These are phyloP conservation scores for Magallana ariakensis DNA, from an alignment of 1,140 invertebrate genomes.

Conservation along the genomic window DNA sequence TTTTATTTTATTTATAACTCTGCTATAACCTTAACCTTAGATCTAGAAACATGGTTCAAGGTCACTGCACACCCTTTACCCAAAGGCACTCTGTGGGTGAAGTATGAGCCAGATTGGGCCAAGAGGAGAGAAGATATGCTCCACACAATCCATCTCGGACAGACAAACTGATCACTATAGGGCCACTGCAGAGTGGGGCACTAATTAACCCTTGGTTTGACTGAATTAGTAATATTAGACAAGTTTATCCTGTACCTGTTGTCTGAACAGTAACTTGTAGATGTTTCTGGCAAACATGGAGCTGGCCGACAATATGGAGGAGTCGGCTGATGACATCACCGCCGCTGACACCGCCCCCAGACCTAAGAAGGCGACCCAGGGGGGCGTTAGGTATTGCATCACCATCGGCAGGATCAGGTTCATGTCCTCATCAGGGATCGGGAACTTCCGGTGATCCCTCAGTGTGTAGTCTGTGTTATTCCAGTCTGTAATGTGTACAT, in stretches of 20 bases:
- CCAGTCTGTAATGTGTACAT: constrained; percentile 86
- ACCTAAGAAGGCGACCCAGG: constrained; percentile 96
- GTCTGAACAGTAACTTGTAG: constrained; percentile 97
- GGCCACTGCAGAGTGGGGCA: no score
- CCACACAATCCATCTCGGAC: no score
- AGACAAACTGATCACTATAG: no score
- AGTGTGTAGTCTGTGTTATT: constrained; percentile 90
- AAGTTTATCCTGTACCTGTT: constrained; percentile 84
- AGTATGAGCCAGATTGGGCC: no score
- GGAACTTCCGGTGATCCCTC: constrained; percentile 80
- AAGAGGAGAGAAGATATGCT: no score
- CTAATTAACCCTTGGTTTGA: no score
- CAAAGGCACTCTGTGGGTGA: no score
- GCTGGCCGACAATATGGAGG: constrained; percentile 96
- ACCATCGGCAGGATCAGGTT: constrained; percentile 98
- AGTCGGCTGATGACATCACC: constrained; percentile 99
- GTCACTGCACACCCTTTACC: no score
- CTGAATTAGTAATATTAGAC: background rate
- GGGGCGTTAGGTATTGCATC: constrained; percentile 95
- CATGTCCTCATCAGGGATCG: constrained; percentile 87
- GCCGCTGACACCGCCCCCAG: constrained; percentile 98
- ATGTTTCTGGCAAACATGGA: constrained; percentile 99
- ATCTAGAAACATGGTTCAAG: no score
- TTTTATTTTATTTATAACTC: no score
- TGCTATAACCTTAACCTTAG: no score